phyloP scores from a whole-genome alignment of 2,888 invertebrate genomes.

The Netelia inedita region DNA sequence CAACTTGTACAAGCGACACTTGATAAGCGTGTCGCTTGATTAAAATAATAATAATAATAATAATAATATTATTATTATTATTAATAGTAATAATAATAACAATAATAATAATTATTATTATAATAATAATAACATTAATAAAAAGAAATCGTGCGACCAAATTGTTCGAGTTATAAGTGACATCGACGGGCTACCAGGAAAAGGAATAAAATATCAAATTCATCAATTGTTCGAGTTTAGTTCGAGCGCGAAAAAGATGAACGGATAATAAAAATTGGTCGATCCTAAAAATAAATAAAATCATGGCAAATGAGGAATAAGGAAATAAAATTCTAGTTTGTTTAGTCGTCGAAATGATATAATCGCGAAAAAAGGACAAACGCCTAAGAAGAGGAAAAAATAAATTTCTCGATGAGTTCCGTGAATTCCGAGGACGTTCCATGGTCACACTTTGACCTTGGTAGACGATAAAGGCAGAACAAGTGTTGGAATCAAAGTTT shows the following conservation, averaged over 20 bases:
- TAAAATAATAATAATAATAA: background rate
- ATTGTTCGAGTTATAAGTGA: background rate
- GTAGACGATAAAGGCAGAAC: constrained; percentile 18
- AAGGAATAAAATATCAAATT: too few species aligned
- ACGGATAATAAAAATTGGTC: background rate
- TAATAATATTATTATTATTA: background rate
- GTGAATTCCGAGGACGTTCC: constrained; percentile 6
- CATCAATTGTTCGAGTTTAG: too few species aligned
- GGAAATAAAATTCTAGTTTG: background rate
- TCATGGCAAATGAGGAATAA: background rate
- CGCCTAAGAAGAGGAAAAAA: constrained; percentile 5
- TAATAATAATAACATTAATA: too few species aligned
- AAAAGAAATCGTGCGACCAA: too few species aligned
- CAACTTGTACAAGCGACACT: constrained; percentile 37
- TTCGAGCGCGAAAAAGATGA: background rate
- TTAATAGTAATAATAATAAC: too few species aligned
- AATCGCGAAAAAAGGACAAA: constrained; percentile 21
- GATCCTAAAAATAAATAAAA: background rate
- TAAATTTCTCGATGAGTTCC: constrained; percentile 30
- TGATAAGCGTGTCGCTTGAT: background rate
- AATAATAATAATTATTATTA: too few species aligned
- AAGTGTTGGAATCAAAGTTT: background rate
- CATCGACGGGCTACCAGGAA: background rate
- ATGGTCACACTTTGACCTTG: constrained; percentile 35
- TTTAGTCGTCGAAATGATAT: background rate